Base-by-base conservation (phyloP, 1,140 invertebrate genomes). In the Drosophila virilis region DNA sequence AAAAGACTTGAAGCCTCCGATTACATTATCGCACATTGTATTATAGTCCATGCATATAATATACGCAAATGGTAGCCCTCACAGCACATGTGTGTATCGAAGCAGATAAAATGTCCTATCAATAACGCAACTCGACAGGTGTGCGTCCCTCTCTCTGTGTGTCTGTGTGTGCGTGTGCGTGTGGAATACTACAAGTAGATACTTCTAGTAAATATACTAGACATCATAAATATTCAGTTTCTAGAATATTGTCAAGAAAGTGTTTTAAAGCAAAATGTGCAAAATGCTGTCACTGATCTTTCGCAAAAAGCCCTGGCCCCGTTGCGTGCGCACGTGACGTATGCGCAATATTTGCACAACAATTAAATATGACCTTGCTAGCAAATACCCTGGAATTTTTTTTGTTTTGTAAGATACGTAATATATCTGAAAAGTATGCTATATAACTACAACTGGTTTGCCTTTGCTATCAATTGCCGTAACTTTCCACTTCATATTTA, bases 361-460 rank as follows among this genome's bases (percentile, higher is more conserved):
- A 15, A 8, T 6, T 38, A 38, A n/a, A 55, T 55, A 8, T 15
- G 12, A 37, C 4, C 12, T 4, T 1, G 28, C 57, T 7, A n/a
- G 0, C 2, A 10, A 15, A 59, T 67, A 67, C 70, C 64, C 64
- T 73, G 40, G 40, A 22, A 37, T 12, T 2, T 7, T 1, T n/a
- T n/a, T n/a, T n/a, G n/a, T n/a, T n/a, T 15, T 52, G 8, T 13
- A 28, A 3, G 9, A 17, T 6, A 8, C 40, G 48, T 62, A 42
- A 60, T 6, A 38, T 60, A 68, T 52, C 71, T 28, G 1, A 69
- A 69, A 74, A 74, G 71, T 74, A 74, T 74, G 71, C 71, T 74
- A 74, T 57, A 57, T 9, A 58, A 45, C 1, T 52, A 13, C 13
- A 15, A 10, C 46, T 28, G 0, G 22, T 28, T 28, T 28, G 22